Evolutionary conservation across 1,140 invertebrate species (phyloP), one percentile per base, ranked within the genome.

Genomic region (Hypsibius dujardini): DNA sequence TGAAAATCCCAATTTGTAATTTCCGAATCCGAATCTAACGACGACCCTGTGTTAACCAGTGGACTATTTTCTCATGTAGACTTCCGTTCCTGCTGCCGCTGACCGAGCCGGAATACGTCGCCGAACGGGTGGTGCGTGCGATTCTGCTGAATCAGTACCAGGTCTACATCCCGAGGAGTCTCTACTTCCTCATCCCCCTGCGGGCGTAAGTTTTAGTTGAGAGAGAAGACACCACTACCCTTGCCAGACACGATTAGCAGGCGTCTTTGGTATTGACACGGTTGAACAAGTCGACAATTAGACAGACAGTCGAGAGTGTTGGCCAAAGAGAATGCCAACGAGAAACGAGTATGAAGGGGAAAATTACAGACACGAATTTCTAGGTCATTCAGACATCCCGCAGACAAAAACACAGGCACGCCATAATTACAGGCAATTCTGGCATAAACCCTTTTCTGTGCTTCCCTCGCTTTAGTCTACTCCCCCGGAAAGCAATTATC

Each of bases 71-170:
- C 7, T 56, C n/a, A 12, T 7, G n/a, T n/a, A 74, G 83, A 74
- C 89, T 89, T 79, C 83, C 86, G 1, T 81, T 75, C 15, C 73
- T 88, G 14, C 83, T 88, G 80, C 81, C 83, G 71, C 79, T 89
- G 70, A 80, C 88, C 40, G 76, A 84, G 12, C 82, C 87, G 0
- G 78, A 85, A 69, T 80, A 84, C 50, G 87, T 86, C 1, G 87
- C 86, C 1, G 77, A 80, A 42, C 76, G 81, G 72, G 87, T 90
- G 73, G 80, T 88, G 60, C 79, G 80, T 40, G 86, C 87, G 0
- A 83, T 88, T 56, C 79, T 86, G 70, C 78, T 83, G 73, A 84
- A 85, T 46, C 74, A 82, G 1, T 76, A 75, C 70, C 81, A 84
- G 71, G 74, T 82, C 1, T 78, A 83, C 42, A 80, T 87, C 50